Percentiles rank a stretch among this genome's conserved stretches.
These are phyloP conservation scores for Apodemia duryi DNA, from an alignment of 2,888 invertebrate genomes.

Conservation along the genomic window DNA sequence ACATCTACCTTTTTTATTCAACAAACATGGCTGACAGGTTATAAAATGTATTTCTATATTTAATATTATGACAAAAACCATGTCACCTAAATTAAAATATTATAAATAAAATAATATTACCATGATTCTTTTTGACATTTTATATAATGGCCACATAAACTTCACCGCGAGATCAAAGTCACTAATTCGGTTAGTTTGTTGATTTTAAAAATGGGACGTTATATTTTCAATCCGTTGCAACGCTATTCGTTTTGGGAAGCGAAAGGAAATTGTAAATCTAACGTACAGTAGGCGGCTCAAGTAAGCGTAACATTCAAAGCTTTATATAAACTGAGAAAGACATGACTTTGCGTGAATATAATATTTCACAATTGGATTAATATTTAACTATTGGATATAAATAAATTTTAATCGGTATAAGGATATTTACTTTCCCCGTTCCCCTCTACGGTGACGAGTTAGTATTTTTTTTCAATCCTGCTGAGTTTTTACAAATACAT, in stretches of 20 bases:
- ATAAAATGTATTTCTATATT: too few relatives aligned
- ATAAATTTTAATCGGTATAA: too few relatives aligned
- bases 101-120: background rate
- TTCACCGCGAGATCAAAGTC: constrained; percentile 38
- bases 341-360: background rate
- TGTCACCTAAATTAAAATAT: background rate
- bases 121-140: constrained; percentile 1
- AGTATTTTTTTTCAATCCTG: too few relatives aligned
- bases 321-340: background rate
- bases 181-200: constrained; percentile 42
- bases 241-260: constrained; percentile 27
- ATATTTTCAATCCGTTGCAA: constrained; percentile 18
- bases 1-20: too few relatives aligned
- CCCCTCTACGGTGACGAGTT: too few relatives aligned
- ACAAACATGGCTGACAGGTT: too few relatives aligned
- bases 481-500: too few relatives aligned
- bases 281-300: constrained; percentile 45
- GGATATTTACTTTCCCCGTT: too few relatives aligned
- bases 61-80: background rate
- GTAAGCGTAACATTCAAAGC: constrained; percentile 47
- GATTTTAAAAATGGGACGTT: constrained; percentile 36
- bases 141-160: constrained; percentile 18
- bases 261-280: constrained; percentile 40
- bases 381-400: too few relatives aligned
- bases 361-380: too few relatives aligned